A percentile compares a stretch with the other conserved stretches of the same genome.
phyloP scores from a whole-genome alignment of 2,113 vertebrate genomes.

The Siphamia tubifer region DNA sequence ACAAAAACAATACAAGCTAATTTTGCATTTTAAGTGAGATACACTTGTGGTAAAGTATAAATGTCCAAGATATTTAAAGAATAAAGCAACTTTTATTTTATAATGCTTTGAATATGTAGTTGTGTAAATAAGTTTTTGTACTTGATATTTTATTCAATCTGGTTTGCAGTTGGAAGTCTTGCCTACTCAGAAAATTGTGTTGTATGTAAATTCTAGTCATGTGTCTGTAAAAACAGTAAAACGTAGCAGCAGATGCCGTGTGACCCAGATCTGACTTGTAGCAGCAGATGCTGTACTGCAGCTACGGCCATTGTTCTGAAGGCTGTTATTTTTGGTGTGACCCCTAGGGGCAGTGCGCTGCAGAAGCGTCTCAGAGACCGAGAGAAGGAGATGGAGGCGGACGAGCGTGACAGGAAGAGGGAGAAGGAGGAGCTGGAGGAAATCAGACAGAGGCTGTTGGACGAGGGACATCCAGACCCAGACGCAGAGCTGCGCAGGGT shows the following conservation, averaged over 20 bases:
- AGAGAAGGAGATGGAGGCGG: slow-evolving; percentile 97
- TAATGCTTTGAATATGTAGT: no score
- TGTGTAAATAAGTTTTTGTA: no score
- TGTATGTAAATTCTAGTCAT: neutral
- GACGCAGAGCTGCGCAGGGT: slow-evolving; percentile 98
- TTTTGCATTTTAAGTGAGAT: no score
- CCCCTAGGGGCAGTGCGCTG: slow-evolving; percentile 94
- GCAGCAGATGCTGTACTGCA: slow-evolving; percentile 29
- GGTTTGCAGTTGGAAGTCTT: no score
- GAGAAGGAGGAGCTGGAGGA: slow-evolving; percentile 98
- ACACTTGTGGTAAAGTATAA: no score
- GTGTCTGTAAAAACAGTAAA: neutral
- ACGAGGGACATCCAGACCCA: slow-evolving; percentile 97
- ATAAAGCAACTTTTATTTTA: no score
- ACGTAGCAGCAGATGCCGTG: neutral
- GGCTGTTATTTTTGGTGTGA: slow-evolving; percentile 38
- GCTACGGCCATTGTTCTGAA: slow-evolving; percentile 48
- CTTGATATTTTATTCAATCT: no score
- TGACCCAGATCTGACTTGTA: slow-evolving; percentile 35
- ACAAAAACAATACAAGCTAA: no score
- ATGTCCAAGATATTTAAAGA: no score
- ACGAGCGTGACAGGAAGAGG: slow-evolving; percentile 96
- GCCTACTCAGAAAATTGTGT: no score
- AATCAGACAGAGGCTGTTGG: slow-evolving; percentile 94
- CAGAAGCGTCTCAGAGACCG: slow-evolving; percentile 96